Evolutionary conservation across 2,113 vertebrate species (phyloP), one percentile per base, ranked within the genome.

Genomic region (Clarias gariepinus): DNA sequence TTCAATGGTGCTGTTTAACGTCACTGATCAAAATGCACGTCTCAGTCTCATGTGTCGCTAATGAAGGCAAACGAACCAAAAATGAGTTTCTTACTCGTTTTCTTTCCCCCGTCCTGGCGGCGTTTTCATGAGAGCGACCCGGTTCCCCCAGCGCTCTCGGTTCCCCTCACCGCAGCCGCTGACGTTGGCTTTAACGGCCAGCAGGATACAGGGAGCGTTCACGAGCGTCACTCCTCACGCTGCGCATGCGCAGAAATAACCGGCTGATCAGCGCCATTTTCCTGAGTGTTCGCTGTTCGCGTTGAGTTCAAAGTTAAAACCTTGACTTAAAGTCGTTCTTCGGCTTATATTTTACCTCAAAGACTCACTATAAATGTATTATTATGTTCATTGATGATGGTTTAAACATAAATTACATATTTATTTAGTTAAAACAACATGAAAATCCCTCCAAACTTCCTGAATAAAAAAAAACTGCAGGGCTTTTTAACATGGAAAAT

Each of bases 191-290:
- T 47, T 85, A 30, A 69, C 69, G 23, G 28, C 61, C 33, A 85
- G 80, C 86, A 85, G 66, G 85, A 86, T 73, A 41, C 79, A 15
- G 82, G 78, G 85, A 84, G 71, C 81, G 85, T 86, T 66, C 88
- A 81, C 63, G 30, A 79, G 79, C 87, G 89, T 90, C 89, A 88
- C 78, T 68, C 16, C 86, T 12, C 4, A 6, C 16, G 47, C 74
- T 63, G 78, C 74, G 87, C 89, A 74, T 90, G 89, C 81, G 89
- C 89, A 64, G 2, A 77, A 16, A 73, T 57, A 36, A 77, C 18
- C 33, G 18, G 16, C 18, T 19, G 2, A 28, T 8, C 23, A 16
- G 47, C 47, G 47, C 47, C 28, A 33, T 69, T 18, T 18, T 69
- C 64, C 16, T 28, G 9, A 21, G 61, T 23, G 5, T 63, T 63